phyloP scores from a whole-genome alignment of 2,797 vertebrate genomes.

The Danio aesculapii region DNA sequence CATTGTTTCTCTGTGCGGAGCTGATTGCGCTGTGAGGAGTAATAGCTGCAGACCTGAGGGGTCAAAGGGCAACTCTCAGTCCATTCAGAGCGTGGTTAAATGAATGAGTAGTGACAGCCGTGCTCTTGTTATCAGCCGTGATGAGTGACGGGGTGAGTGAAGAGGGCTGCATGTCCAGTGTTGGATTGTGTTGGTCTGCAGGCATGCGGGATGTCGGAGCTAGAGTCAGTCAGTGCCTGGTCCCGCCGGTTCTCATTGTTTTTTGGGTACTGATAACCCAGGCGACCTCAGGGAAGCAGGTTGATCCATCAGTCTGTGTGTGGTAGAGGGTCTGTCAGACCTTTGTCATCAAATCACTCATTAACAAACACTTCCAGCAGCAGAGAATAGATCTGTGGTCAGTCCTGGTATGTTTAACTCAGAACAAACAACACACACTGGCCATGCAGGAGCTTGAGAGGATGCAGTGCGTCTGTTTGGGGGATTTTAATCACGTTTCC shows the following conservation, averaged over 20 bases:
- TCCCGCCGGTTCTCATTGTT: slow-evolving; percentile 80
- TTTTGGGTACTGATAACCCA: slow-evolving; percentile 78
- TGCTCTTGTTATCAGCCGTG: slow-evolving; percentile 62
- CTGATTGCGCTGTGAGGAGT: slow-evolving; percentile 59
- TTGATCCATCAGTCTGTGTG: slow-evolving; percentile 72
- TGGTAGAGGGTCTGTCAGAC: slow-evolving; percentile 69
- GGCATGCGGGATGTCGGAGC: slow-evolving; percentile 71
- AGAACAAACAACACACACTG: slow-evolving; percentile 73
- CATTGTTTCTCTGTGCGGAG: slow-evolving; percentile 50
- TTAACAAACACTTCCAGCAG: slow-evolving; percentile 75
- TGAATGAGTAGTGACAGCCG: slow-evolving; percentile 69
- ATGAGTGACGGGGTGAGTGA: slow-evolving; percentile 60
- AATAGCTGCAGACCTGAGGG: slow-evolving; percentile 53
- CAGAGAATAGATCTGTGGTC: slow-evolving; percentile 73
- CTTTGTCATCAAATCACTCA: slow-evolving; percentile 82
- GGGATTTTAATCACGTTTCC: slow-evolving; percentile 54
- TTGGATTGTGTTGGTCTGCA: slow-evolving; percentile 58
- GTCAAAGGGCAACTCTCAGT: slow-evolving; percentile 56
- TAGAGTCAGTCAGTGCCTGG: slow-evolving; percentile 65
- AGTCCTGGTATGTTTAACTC: slow-evolving; percentile 74
- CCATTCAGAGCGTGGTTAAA: slow-evolving; percentile 60
- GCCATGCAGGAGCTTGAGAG: slow-evolving; percentile 43
- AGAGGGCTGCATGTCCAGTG: slow-evolving; percentile 59
- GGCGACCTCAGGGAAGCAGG: slow-evolving; percentile 72
- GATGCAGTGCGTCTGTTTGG: slow-evolving; percentile 48